phyloP scores from a whole-genome alignment of 2,113 vertebrate species.

The Tretioscincus oriximinensis region DNA sequence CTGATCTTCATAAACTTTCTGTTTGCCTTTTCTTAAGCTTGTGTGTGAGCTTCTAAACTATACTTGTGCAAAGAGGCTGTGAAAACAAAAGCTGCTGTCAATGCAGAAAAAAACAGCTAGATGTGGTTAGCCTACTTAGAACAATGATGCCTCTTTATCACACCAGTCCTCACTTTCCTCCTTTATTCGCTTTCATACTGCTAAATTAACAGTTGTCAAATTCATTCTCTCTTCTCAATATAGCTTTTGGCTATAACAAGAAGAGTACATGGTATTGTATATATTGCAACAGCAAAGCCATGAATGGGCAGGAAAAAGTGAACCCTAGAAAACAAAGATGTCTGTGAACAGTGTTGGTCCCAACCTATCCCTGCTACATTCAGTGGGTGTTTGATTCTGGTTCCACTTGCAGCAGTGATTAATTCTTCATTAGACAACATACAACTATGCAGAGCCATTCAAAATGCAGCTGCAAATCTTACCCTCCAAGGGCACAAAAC shows the following conservation, averaged over 20 bases:
- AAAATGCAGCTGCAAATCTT: background rate
- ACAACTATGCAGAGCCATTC: background rate
- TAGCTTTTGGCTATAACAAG: background rate
- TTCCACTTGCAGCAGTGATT: conserved; percentile 8
- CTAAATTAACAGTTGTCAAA: conserved; percentile 30
- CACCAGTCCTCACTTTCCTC: conserved; percentile 3
- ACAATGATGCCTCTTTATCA: conserved; percentile 63
- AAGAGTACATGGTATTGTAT: background rate
- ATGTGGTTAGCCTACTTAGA: conserved; percentile 45
- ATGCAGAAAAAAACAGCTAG: conserved; percentile 37
- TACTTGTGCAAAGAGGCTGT: conserved; percentile 18
- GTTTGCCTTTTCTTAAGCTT: conserved; percentile 40
- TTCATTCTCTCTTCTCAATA: conserved; percentile 22
- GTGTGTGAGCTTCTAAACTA: conserved; percentile 36
- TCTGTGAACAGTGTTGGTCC: conserved; percentile 37
- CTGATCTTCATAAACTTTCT: conserved; percentile 43
- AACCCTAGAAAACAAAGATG: conserved; percentile 50
- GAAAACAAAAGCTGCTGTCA: conserved; percentile 44
- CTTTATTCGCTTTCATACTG: conserved; percentile 38
- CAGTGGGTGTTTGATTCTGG: conserved; percentile 51
- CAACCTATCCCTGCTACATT: conserved; percentile 29
- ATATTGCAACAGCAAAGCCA: conserved; percentile 8
- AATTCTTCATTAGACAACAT: conserved; percentile 22
- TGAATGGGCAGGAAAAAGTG: conserved; percentile 42
- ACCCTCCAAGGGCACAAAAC: background rate